A percentile compares a stretch with the other conserved stretches of the same genome.
Evolutionary conservation across 2,113 vertebrate species (phyloP).

Genomic region (Echinops telfairi): DNA sequence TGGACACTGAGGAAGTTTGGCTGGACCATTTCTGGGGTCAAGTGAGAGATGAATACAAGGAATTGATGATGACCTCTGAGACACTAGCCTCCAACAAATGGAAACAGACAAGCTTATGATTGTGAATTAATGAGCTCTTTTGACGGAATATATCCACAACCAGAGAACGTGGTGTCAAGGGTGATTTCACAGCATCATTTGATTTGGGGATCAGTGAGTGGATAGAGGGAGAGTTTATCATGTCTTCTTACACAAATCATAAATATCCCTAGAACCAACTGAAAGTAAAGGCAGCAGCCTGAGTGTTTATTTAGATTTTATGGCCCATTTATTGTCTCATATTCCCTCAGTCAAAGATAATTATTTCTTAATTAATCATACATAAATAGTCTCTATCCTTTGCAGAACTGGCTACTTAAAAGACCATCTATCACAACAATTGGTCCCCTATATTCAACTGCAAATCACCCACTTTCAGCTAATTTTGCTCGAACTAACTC

Average conservation of each 20-base stretch:
- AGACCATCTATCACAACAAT: slow-evolving; percentile 77
- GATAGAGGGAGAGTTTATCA: slow-evolving; percentile 19
- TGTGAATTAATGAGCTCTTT: neutral
- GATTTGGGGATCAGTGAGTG: slow-evolving; percentile 56
- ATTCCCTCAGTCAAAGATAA: slow-evolving; percentile 82
- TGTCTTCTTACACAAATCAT: slow-evolving; percentile 64
- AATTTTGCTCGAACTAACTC: slow-evolving; percentile 61
- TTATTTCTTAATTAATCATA: slow-evolving; percentile 87
- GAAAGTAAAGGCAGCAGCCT: slow-evolving; percentile 72
- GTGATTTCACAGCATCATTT: slow-evolving; percentile 15
- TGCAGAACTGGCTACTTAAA: slow-evolving; percentile 79
- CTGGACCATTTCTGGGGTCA: neutral
- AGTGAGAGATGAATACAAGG: neutral
- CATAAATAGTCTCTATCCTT: slow-evolving; percentile 76
- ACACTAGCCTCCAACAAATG: neutral
- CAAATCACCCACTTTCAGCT: slow-evolving; percentile 61
- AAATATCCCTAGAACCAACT: slow-evolving; percentile 76
- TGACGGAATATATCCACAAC: neutral
- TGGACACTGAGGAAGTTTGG: neutral
- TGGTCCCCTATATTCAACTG: slow-evolving; percentile 53
- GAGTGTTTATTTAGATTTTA: slow-evolving; percentile 85
- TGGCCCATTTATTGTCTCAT: slow-evolving; percentile 83
- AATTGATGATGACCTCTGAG: neutral
- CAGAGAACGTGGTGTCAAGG: neutral
- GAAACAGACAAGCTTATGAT: neutral